Base-by-base conservation (phyloP, 2,797 vertebrate genomes). In the Girardinus metallicus region DNA sequence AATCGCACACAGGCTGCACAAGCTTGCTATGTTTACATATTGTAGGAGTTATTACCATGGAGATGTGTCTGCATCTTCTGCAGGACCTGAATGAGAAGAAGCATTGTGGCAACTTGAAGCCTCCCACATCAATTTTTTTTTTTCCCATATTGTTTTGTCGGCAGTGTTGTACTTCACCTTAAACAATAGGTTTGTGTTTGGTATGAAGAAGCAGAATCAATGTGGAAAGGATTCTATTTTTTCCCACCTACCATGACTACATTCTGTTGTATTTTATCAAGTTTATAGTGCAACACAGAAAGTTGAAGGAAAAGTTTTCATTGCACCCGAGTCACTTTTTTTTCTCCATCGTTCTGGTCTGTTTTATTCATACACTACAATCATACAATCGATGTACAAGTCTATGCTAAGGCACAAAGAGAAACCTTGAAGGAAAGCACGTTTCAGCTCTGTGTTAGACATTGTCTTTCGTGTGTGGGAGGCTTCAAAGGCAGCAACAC, bases 11-110 rank as follows among this genome's bases (percentile, higher is more conserved):
- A 62, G 36, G 13, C 75, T 82, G 70, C 31, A 72, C 75, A 84
- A 39, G 18, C 81, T 82, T 51, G 79, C 62, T 70, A 72, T 34
- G 51, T 29, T 70, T 82, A 73, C 72, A 74, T 75, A 76, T 18
- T 53, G 68, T 82, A 79, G 71, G 76, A 87, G 74, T 76, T 83
- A 88, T 93, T 92, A 88, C 85, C 85, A 93, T 89, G 86, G 91
- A 81, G 82, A 92, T 41, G 77, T 75, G 68, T 91, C 91, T 92
- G 92, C 88, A 85, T 80, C 84, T 84, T 78, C 68, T 84, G 31
- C 44, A 87, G 84, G 81, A 82, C 76, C 51, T 89, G 80, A 91
- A 85, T 87, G 84, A 90, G 77, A 31, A 62, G 51, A 80, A 84
- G 80, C 73, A 73, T 77, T 85, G 70, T 82, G 80, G 83, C 87